phyloP scores from a whole-genome alignment of 2,888 invertebrate species.

The Apomyelois bistriatella region DNA sequence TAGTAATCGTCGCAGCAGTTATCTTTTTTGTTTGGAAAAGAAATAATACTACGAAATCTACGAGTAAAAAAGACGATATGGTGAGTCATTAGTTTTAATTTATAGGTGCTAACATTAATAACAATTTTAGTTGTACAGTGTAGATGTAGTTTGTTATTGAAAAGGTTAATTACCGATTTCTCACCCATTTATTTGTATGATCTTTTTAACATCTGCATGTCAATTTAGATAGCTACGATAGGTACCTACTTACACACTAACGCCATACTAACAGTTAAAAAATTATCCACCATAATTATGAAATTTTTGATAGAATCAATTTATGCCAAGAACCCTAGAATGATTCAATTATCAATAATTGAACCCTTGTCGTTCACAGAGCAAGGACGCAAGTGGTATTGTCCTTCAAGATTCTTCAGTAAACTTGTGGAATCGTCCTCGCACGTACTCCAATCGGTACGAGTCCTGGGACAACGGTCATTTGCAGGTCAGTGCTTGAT shows the following conservation, averaged over 20 bases:
- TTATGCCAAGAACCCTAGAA: background rate
- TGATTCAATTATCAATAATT: background rate
- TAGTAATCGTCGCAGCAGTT: conserved; percentile 83
- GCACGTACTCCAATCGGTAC: conserved; percentile 90
- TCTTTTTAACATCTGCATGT: too few species aligned
- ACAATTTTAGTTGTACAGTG: background rate
- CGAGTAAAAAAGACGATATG: conserved; percentile 86
- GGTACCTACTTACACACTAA: too few species aligned
- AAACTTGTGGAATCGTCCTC: conserved; percentile 90
- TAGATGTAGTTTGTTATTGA: background rate
- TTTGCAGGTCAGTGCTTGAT: conserved; percentile 63
- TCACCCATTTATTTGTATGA: too few species aligned
- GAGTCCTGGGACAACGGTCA: conserved; percentile 86
- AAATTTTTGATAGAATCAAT: too few species aligned
- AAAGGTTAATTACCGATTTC: background rate
- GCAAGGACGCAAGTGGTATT: conserved; percentile 84
- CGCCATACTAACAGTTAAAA: too few species aligned
- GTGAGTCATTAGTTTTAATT: conserved; percentile 54
- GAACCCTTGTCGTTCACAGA: conserved; percentile 74
- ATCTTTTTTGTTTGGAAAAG: conserved; percentile 86
- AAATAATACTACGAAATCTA: conserved; percentile 82
- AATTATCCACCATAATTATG: too few species aligned
- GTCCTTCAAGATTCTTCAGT: conserved; percentile 84
- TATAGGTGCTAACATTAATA: background rate
- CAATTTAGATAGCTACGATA: too few species aligned